These are phyloP conservation scores for Elgaria multicarinata DNA, from an alignment of 2,113 vertebrate genomes.

Conservation along the genomic window DNA sequence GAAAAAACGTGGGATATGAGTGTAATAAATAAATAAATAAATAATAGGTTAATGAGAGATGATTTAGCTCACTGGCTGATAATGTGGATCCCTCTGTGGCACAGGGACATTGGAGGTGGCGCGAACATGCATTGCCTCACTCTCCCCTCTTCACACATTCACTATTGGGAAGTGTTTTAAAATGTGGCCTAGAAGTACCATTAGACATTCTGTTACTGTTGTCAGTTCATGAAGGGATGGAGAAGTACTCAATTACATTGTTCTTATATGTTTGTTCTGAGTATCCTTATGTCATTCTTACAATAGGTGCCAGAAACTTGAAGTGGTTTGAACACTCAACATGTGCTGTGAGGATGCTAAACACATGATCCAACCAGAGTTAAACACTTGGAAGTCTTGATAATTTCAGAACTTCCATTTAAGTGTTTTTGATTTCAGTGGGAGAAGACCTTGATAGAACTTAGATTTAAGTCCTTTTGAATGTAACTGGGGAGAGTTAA, in stretches of 20 bases:
- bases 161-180: not conserved
- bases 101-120: not conserved
- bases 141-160: not conserved
- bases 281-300: not conserved
- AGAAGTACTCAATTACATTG: not conserved
- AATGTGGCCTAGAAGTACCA: not conserved
- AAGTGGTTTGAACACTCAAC: not conserved
- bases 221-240: not conserved
- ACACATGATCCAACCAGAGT: not conserved
- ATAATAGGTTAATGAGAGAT: no score
- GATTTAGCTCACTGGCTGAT: no score
- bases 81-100: not conserved
- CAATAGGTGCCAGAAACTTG: not conserved
- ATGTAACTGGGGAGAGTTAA: not conserved
- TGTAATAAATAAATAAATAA: no score
- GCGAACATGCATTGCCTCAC: not conserved
- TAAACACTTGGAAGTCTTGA: not conserved
- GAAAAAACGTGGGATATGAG: no score
- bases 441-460: no score
- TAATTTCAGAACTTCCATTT: no score
- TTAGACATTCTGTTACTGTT: not conserved
- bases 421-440: no score
- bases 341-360: not conserved
- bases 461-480: not conserved
- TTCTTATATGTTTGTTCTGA: not conserved